phyloP scores from a whole-genome alignment of 2,888 invertebrate species.

The Galeopsomyia nigrocyanea region DNA sequence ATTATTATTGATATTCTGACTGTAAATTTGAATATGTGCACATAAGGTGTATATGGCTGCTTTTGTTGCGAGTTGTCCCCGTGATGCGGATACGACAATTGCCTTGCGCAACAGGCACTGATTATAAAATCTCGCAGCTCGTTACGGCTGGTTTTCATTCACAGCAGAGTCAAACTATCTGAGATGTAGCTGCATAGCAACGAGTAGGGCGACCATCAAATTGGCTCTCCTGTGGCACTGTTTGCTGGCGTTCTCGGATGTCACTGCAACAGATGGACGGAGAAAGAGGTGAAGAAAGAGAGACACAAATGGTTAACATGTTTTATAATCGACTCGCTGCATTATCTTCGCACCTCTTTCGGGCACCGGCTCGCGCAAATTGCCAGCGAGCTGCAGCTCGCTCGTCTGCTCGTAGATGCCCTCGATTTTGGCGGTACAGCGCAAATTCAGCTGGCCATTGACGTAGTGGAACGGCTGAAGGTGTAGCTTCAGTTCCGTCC shows the following conservation, averaged over 20 bases:
- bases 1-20: no score
- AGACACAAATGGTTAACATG: no score
- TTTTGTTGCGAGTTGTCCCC: no score
- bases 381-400: constrained; percentile 77
- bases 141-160: no score
- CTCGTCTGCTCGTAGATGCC: constrained; percentile 79
- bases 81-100: no score
- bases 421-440: constrained; percentile 80
- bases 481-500: constrained; percentile 74
- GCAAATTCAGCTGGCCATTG: constrained; percentile 77
- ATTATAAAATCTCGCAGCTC: no score
- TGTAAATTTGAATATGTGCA: no score
- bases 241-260: constrained; percentile 59
- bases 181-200: constrained; percentile 56
- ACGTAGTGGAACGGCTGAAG: constrained; percentile 74
- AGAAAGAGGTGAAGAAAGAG: no score
- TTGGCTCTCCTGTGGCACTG: constrained; percentile 49
- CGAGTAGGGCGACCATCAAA: constrained; percentile 55
- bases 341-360: constrained; percentile 78
- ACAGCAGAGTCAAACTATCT: constrained; percentile 56
- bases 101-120: no score
- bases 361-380: constrained; percentile 82
- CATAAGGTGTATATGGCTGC: no score
- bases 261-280: constrained; percentile 59
- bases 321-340: no score